Percentiles rank a stretch among this genome's conserved stretches.
Conservation (phyloP, 2,888 invertebrate species). For the Dasypogon diadema region DNA sequence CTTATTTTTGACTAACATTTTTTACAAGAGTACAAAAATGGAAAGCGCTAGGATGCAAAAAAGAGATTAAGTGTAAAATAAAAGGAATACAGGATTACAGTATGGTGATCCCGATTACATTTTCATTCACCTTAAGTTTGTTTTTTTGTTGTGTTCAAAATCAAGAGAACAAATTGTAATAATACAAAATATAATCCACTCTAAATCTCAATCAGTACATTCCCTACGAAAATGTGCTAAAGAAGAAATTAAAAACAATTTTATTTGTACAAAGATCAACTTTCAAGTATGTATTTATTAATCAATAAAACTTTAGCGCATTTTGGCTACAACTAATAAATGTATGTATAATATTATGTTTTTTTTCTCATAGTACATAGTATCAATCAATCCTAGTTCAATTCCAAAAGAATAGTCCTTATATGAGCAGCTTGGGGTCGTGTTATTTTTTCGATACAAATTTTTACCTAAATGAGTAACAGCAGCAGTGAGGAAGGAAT, state of each 20-base stretch:
- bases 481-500: constrained; percentile 55
- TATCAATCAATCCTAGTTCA: constrained; percentile 48
- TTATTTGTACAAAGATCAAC: constrained; percentile 28
- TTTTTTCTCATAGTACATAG: constrained; percentile 38
- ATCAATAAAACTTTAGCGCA: constrained; percentile 49
- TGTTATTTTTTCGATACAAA: constrained; percentile 37
- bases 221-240: constrained; percentile 38
- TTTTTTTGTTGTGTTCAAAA: no score
- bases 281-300: constrained; percentile 34
- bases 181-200: no score
- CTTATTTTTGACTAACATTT: no score
- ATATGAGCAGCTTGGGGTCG: constrained; percentile 51
- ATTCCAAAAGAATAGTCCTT: constrained; percentile 53
- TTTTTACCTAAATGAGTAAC: constrained; percentile 45
- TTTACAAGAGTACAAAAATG: no score
- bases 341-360: constrained; percentile 36
- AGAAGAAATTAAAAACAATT: constrained; percentile 19
- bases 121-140: no score
- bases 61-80: no score
- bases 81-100: no score
- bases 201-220: no score
- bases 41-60: no score
- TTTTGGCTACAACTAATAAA: constrained; percentile 51
- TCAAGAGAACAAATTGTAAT: no score
- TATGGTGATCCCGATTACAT: no score